Evolutionary conservation across 2,113 vertebrate species (phyloP).

Genomic region (Nannobrachium achirus): DNA sequence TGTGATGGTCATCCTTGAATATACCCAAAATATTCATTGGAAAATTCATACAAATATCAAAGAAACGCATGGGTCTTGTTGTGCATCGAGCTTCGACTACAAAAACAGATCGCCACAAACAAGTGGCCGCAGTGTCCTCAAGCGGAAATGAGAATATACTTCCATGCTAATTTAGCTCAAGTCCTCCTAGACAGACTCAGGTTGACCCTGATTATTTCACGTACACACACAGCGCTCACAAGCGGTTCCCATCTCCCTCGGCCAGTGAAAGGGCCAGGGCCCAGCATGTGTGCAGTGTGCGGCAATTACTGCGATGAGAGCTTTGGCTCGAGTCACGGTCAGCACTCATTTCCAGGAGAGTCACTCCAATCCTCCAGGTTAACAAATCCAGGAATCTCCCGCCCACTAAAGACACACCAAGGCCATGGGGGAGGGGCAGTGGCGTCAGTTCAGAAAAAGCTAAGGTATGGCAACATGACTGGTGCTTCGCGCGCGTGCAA

Average conservation of each 20-base stretch:
- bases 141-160: constrained; percentile 6
- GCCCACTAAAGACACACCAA: neutral
- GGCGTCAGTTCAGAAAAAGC: too few relatives aligned
- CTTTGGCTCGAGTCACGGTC: constrained; percentile 42
- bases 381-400: constrained; percentile 1
- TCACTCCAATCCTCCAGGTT: constrained; percentile 22
- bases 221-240: constrained; percentile 21
- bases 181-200: constrained; percentile 7
- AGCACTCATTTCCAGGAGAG: constrained; percentile 41
- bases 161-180: constrained; percentile 10
- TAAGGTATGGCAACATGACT: too few relatives aligned
- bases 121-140: neutral
- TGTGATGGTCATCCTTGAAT: too few relatives aligned
- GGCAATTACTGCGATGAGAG: constrained; percentile 62
- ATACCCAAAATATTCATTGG: neutral
- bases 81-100: neutral
- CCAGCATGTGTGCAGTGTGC: constrained; percentile 17
- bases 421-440: too few relatives aligned
- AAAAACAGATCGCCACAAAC: neutral
- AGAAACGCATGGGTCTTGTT: neutral
- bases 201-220: constrained; percentile 26
- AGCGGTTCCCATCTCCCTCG: constrained; percentile 27
- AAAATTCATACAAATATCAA: neutral
- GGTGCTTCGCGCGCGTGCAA: too few relatives aligned
- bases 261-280: neutral